Conservation (phyloP, 2,888 invertebrate species). For the Chrysopilus asiliformis region DNA sequence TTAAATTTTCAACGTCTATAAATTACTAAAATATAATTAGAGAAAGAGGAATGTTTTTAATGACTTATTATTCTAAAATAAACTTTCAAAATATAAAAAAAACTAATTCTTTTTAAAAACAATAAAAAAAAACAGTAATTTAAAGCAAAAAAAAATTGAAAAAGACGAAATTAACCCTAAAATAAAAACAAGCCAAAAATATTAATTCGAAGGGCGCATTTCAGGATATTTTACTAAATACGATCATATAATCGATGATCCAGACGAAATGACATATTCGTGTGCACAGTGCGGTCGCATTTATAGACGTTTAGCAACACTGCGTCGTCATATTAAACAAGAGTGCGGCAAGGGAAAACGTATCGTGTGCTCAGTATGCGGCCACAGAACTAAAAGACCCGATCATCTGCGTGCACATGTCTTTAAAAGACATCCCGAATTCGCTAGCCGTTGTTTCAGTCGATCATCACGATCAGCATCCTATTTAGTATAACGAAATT, state of each 20-base stretch:
- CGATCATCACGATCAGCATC: no score
- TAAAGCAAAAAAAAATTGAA: slow-evolving; percentile 14
- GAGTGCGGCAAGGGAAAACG: slow-evolving; percentile 42
- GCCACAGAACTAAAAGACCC: slow-evolving; percentile 40
- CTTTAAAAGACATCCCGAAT: slow-evolving; percentile 36
- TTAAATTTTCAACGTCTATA: no score
- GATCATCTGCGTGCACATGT: slow-evolving; percentile 42
- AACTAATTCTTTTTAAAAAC: no score
- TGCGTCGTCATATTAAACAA: slow-evolving; percentile 40
- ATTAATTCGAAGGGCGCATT: slow-evolving; percentile 17
- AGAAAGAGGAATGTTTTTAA: no score
- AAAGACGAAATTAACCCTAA: slow-evolving; percentile 13
- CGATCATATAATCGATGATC: slow-evolving; percentile 14
- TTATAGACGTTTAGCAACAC: slow-evolving; percentile 42
- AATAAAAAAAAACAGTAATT: no score
- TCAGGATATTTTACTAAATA: slow-evolving; percentile 17
- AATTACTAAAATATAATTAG: no score
- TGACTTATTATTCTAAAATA: no score
- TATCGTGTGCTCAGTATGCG: slow-evolving; percentile 40
- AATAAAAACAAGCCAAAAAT: no score
- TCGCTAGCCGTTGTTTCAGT: no score
- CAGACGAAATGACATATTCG: slow-evolving; percentile 26
- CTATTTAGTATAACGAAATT: no score
- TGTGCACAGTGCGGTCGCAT: slow-evolving; percentile 39
- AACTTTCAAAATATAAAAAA: no score